Conservation (phyloP, 2,888 invertebrate species). For the Bursaphelenchus okinawaensis region DNA sequence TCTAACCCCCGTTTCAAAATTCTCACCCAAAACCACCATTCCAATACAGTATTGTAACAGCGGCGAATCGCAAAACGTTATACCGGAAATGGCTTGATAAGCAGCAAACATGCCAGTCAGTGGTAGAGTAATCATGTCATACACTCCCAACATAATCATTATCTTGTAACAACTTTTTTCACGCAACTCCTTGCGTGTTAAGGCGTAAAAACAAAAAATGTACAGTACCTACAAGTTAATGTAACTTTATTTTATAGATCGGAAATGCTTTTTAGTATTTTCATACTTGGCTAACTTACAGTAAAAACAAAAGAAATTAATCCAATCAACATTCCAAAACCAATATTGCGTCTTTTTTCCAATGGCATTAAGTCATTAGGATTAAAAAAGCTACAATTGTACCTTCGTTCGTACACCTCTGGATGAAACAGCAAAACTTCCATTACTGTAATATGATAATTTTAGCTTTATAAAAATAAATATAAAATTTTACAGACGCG, state of each 20-base stretch:
- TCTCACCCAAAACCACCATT: neutral
- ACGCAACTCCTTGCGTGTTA: conserved; percentile 1
- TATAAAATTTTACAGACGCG: neutral
- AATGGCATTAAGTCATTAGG: neutral
- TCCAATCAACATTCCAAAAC: neutral
- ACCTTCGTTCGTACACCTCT: neutral
- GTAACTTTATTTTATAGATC: neutral
- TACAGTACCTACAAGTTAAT: neutral
- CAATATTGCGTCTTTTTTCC: neutral
- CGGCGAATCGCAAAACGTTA: neutral
- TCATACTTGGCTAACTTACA: neutral
- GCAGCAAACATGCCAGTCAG: conserved; percentile 5
- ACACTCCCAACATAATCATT: conserved; percentile 9
- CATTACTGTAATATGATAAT: too few relatives aligned
- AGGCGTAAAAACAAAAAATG: conserved; percentile 8
- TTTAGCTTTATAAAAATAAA: neutral
- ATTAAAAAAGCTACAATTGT: neutral
- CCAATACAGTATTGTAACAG: neutral
- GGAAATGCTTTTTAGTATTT: neutral
- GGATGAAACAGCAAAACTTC: neutral
- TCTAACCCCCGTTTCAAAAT: too few relatives aligned
- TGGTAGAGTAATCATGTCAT: conserved; percentile 10
- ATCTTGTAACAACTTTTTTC: conserved; percentile 8
- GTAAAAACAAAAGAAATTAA: neutral
- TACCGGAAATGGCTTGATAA: neutral